Conservation (phyloP, 2,888 invertebrate species). For the Dusona sp. region DNA sequence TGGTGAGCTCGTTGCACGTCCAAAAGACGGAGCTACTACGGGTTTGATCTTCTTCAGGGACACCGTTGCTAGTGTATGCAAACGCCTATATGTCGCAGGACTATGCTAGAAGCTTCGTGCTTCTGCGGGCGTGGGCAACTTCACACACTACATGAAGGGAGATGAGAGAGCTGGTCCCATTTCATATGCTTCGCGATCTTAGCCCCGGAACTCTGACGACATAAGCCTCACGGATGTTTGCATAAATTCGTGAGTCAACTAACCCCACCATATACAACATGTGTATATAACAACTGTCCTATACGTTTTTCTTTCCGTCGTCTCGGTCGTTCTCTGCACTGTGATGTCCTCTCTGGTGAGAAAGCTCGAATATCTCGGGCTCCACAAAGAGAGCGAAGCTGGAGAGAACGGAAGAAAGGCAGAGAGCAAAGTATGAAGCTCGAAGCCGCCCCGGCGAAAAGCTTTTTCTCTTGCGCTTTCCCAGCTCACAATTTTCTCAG, state of each 20-base stretch:
- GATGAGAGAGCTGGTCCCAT: constrained; percentile 32
- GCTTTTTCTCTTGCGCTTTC: constrained; percentile 62
- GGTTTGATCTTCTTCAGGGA: not conserved
- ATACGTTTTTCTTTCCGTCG: constrained; percentile 18
- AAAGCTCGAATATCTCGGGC: constrained; percentile 63
- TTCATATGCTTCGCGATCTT: constrained; percentile 41
- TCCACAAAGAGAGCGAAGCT: constrained; percentile 47
- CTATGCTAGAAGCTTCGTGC: constrained; percentile 3
- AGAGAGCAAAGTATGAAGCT: constrained; percentile 40
- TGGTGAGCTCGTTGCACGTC: not conserved
- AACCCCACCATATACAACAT: constrained; percentile 11
- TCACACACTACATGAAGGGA: not conserved
- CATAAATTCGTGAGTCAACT: constrained; percentile 62
- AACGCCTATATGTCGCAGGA: not conserved
- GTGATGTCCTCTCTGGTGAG: constrained; percentile 42
- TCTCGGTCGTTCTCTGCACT: constrained; percentile 23
- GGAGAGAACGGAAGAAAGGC: constrained; percentile 47
- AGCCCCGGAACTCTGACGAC: constrained; percentile 37
- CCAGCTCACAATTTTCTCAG: constrained; percentile 39
- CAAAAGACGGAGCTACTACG: constrained; percentile 11
- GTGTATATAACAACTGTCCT: constrained; percentile 19
- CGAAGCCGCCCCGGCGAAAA: constrained; percentile 31
- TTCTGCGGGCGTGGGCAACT: constrained; percentile 11
- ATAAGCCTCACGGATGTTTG: constrained; percentile 67
- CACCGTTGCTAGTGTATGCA: not conserved